These are phyloP conservation scores for Entomobrya proxima DNA, from an alignment of 2,888 invertebrate species.

Conservation along the genomic window DNA sequence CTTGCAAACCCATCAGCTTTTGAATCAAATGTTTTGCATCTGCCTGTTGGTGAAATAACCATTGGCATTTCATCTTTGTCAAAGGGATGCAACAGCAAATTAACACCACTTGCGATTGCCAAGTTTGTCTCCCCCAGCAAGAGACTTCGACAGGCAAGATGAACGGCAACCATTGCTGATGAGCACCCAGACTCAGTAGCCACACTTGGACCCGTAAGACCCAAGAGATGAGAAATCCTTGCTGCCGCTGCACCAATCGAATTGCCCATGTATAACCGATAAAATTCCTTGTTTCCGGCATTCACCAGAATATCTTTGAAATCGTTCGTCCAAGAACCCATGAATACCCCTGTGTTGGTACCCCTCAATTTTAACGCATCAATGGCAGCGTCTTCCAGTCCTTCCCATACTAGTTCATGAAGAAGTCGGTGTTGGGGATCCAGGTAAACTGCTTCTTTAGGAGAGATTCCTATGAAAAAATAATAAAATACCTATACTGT, in stretches of 20 bases:
- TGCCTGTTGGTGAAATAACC: slow-evolving; percentile 47
- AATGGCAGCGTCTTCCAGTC: slow-evolving; percentile 57
- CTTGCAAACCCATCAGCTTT: slow-evolving; percentile 62
- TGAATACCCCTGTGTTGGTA: slow-evolving; percentile 44
- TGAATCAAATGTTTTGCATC: slow-evolving; percentile 54
- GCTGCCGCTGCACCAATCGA: slow-evolving; percentile 46
- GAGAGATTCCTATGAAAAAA: slow-evolving; percentile 26
- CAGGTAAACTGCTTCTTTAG: slow-evolving; percentile 43
- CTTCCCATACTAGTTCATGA: slow-evolving; percentile 60
- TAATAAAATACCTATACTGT: not conserved
- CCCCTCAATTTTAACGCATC: slow-evolving; percentile 15
- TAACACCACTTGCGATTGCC: slow-evolving; percentile 54
- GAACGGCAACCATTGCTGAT: slow-evolving; percentile 54
- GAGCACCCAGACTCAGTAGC: slow-evolving; percentile 58
- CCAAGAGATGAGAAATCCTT: slow-evolving; percentile 39
- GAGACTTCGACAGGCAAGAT: slow-evolving; percentile 47
- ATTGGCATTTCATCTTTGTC: slow-evolving; percentile 35
- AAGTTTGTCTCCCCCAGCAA: slow-evolving; percentile 15
- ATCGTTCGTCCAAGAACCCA: slow-evolving; percentile 61
- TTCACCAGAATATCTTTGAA: slow-evolving; percentile 40
- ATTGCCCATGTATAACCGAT: slow-evolving; percentile 60
- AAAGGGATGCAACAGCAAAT: slow-evolving; percentile 49
- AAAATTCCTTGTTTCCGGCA: slow-evolving; percentile 14
- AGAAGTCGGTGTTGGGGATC: slow-evolving; percentile 32
- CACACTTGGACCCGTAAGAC: slow-evolving; percentile 57